These are phyloP conservation scores for Helicoverpa armigera DNA, from an alignment of 1,140 invertebrate genomes.

Conservation along the genomic window DNA sequence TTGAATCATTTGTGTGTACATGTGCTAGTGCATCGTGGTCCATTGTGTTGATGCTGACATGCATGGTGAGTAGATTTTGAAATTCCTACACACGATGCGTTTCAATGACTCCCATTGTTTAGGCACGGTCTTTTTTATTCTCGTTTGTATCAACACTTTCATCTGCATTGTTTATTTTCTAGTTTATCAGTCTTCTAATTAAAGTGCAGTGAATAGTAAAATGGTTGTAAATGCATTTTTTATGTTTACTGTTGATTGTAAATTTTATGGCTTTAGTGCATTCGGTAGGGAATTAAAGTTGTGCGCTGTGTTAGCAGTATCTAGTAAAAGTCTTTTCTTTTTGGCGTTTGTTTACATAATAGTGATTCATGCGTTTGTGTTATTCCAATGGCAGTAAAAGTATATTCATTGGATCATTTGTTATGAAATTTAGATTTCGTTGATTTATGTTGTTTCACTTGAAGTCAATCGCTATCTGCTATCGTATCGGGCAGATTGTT, in stretches of 20 bases:
- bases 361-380: constrained; percentile 28
- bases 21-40: constrained; percentile 66
- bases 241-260: constrained; percentile 75
- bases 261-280: constrained; percentile 70
- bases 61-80: constrained; percentile 80
- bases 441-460: constrained; percentile 25
- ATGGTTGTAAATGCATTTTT: constrained; percentile 74
- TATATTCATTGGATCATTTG: constrained; percentile 15
- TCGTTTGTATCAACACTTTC: constrained; percentile 71
- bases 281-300: constrained; percentile 66
- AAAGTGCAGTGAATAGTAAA: constrained; percentile 69
- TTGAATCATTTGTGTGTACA: constrained; percentile 45
- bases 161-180: constrained; percentile 74
- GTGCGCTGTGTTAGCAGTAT: constrained; percentile 36
- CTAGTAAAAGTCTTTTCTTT: constrained; percentile 53
- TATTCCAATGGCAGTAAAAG: constrained; percentile 27
- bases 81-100: constrained; percentile 68
- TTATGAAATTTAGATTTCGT: constrained; percentile 30
- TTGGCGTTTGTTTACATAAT: not conserved
- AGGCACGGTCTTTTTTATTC: constrained; percentile 73
- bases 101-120: constrained; percentile 79
- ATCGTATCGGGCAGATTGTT: constrained; percentile 28
- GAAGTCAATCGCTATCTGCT: constrained; percentile 25
- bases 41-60: constrained; percentile 73
- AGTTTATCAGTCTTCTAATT: constrained; percentile 80